Base-by-base conservation (phyloP, 2,888 invertebrate species). In the Tenthredo distinguenda region DNA sequence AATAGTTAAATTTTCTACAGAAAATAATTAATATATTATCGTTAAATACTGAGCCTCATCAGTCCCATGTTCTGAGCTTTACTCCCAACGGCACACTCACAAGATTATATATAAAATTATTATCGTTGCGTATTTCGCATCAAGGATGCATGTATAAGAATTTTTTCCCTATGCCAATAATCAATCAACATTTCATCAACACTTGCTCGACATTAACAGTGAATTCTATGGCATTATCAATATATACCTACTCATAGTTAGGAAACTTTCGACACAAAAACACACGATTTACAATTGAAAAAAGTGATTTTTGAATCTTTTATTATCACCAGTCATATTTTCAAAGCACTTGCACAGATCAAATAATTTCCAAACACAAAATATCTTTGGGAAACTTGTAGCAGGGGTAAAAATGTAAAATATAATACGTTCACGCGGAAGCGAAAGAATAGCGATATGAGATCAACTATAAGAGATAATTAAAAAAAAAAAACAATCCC, bases 31-130 rank as follows among this genome's bases (percentile, higher is more conserved):
- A 83, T 81, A 81, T 55, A 81, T 50, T 50, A 77, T 71, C 10
- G 83, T 83, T 83, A 83, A 83, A 83, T 83, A 83, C 83, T 83
- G 83, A 83, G 83, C 83, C 83, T 43, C 68, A 68, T 83, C 83
- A 83, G 83, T 83, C 83, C 83, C 83, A 50, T 10, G 9, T 47
- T 83, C 47, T 43, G 47, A 83, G 68, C 68, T 34, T 68, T 40
- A 21, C 81, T 62, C 40, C 47, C 12, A 81, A 81, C 81, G 40
- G n/a, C 9, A 26, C 50, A 50, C 58, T 58, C 58, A 58, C 81
- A 81, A 50, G 10, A 77, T 77, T 77, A 50, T 77, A 26, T 15
- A 47, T 76, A 55, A 15, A 50, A 77, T 40, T 34, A 77, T 50
- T 31, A 50, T 50, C 47, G 34, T 74, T 55, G 31, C 26, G 15